These are phyloP conservation scores for Mesembrinibis cayennensis DNA, from an alignment of 2,113 vertebrate genomes.

Conservation along the genomic window DNA sequence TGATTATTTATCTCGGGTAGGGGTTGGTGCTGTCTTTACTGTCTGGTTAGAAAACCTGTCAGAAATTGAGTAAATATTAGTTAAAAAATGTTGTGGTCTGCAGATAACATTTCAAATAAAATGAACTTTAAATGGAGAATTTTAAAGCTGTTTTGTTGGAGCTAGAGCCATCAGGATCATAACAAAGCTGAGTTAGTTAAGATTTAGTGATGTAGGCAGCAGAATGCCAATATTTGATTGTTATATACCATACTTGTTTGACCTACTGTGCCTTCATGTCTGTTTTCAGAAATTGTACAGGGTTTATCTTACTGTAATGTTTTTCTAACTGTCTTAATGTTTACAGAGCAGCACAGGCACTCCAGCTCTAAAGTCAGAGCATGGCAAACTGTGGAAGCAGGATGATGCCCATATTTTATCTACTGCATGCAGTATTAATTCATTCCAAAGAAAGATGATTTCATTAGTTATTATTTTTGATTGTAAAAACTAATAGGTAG, in stretches of 20 bases:
- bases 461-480: neutral
- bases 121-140: neutral
- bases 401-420: neutral
- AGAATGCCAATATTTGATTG: neutral
- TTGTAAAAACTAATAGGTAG: neutral
- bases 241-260: neutral
- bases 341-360: neutral
- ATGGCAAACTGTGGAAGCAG: neutral
- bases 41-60: neutral
- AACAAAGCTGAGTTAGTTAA: neutral
- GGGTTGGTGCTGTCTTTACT: neutral
- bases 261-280: neutral
- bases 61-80: conserved; percentile 24
- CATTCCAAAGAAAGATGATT: neutral
- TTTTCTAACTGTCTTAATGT: neutral
- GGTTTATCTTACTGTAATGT: neutral
- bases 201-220: neutral
- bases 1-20: neutral
- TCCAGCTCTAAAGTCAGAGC: neutral
- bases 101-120: neutral
- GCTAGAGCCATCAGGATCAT: neutral
- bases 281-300: neutral
- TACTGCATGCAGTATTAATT: neutral
- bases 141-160: neutral
- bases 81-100: neutral